Conservation (phyloP, 2,888 invertebrate species). For the Conchocele bisecta region DNA sequence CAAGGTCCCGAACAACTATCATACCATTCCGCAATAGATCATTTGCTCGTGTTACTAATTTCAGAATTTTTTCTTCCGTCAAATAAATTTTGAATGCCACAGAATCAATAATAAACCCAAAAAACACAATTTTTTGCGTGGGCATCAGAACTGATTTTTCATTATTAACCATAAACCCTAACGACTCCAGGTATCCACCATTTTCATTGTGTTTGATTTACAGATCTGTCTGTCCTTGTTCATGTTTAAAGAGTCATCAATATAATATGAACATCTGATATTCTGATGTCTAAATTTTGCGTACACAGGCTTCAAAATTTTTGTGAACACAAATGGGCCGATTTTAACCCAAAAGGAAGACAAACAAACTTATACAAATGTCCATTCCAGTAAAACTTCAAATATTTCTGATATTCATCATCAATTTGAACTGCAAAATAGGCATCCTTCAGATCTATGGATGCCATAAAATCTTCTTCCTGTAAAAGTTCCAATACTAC, state of each 20-base stretch:
- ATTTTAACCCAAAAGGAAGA: slow-evolving; percentile 8
- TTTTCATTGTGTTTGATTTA: not conserved
- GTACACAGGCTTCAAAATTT: slow-evolving; percentile 20
- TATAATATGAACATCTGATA: slow-evolving; percentile 31
- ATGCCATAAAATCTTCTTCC: slow-evolving; percentile 21
- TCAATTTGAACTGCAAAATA: slow-evolving; percentile 28
- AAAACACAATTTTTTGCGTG: slow-evolving; percentile 15
- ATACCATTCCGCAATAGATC: not conserved
- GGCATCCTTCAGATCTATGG: slow-evolving; percentile 12
- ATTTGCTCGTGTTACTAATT: not conserved
- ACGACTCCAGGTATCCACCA: not conserved
- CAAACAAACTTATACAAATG: slow-evolving; percentile 18
- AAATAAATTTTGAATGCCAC: slow-evolving; percentile 16
- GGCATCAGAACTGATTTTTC: slow-evolving; percentile 10
- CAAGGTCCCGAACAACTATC: slow-evolving; percentile 6
- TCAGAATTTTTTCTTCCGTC: slow-evolving; percentile 7
- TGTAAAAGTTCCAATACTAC: slow-evolving; percentile 26
- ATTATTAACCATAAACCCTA: slow-evolving; percentile 11
- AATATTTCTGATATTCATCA: slow-evolving; percentile 18
- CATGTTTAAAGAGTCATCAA: slow-evolving; percentile 33
- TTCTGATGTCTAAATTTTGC: slow-evolving; percentile 17
- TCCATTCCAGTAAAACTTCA: slow-evolving; percentile 28
- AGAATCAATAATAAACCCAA: slow-evolving; percentile 33
- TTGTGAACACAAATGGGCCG: slow-evolving; percentile 18
- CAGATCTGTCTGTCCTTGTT: slow-evolving; percentile 1